Base-by-base conservation (phyloP, 1,140 invertebrate genomes). In the Leptonema lineaticorne region DNA sequence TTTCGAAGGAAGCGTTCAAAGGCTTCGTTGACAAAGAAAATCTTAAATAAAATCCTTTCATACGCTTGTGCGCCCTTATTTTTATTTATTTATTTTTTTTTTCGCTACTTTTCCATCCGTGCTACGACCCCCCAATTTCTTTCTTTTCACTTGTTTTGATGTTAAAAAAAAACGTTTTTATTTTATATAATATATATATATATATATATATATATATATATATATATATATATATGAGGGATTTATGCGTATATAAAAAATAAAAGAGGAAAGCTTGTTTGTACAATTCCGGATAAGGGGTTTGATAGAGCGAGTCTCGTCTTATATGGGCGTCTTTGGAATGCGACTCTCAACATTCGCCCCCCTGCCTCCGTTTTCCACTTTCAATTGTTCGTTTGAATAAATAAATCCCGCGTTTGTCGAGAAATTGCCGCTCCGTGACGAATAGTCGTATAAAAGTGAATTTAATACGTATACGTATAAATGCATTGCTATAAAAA, bases 381-480 rank as follows among this genome's bases (percentile, higher is more conserved):
- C n/a, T n/a, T n/a, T n/a, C n/a, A n/a, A 72, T 72, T 72, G 67
- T 72, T 72, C 70, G 69, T 72, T 72, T 72, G 70, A 72, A 71
- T 69, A 72, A 72, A 72, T 72, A 72, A 69, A 72, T 72, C 59
- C 63, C 60, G 63, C 69, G 69, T 72, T 72, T 72, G 58, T 63
- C 67, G 29, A 45, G 63, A 59, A 72, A 72, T 72, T 72, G 70
- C 69, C 58, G 33, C 67, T 70, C 56, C 63, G 67, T 50, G 37
- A 46, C 53, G 63, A 9, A 59, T 37, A 65, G 66, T 69, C 53
- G 62, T 46, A 69, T 69, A 70, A 70, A n/a, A 67, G 64, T 27
- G 67, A 63, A 70, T 67, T 70, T 70, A 67, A 70, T 70, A 70
- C 66, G 63, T 67, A 27, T 57, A 22, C 3, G 5, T 14, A n/a